Conservation (phyloP, 2,888 invertebrate genomes). For the Chymomyza procnemis region DNA sequence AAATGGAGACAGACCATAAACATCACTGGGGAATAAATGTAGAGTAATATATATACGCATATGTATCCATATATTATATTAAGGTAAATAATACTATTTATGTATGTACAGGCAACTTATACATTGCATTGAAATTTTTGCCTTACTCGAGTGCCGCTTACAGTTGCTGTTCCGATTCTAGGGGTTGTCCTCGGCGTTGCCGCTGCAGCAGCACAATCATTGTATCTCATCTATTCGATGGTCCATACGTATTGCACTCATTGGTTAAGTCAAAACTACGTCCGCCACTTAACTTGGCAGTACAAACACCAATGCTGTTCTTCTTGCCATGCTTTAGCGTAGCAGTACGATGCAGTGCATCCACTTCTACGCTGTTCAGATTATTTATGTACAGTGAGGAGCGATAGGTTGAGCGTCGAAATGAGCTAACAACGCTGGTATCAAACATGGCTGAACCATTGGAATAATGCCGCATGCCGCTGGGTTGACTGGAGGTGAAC, state of each 20-base stretch:
- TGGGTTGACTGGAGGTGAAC: constrained; percentile 75
- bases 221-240: constrained; percentile 1
- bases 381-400: background rate
- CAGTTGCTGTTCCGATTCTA: background rate
- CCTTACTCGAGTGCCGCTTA: background rate
- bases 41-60: background rate
- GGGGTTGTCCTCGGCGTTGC: background rate
- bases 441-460: constrained; percentile 72
- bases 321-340: background rate
- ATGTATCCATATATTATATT: background rate
- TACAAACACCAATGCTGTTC: background rate
- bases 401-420: constrained; percentile 71
- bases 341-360: background rate
- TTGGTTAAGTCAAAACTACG: background rate
- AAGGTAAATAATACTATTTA: background rate
- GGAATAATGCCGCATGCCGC: constrained; percentile 74
- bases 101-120: background rate
- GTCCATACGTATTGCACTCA: background rate
- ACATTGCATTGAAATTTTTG: background rate
- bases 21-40: background rate
- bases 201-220: background rate
- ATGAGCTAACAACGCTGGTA: constrained; percentile 74
- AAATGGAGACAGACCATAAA: background rate
- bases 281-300: background rate
- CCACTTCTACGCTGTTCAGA: background rate